phyloP scores from a whole-genome alignment of 2,113 vertebrate genomes.

The Corvus moneduloides region DNA sequence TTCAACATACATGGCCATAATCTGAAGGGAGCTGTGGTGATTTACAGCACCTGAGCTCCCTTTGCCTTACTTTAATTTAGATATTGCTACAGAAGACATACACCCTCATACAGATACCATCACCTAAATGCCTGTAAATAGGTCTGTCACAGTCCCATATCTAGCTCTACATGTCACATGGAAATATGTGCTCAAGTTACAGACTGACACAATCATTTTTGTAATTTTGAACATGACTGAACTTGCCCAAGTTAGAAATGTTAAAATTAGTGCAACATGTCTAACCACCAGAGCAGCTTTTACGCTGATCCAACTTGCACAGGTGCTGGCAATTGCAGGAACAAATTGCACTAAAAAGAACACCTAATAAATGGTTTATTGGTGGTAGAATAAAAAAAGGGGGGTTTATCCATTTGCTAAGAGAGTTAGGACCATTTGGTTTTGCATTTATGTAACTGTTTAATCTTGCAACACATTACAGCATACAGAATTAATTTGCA shows the following conservation, averaged over 20 bases:
- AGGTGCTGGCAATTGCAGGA: background rate
- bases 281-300: background rate
- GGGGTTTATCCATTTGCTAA: background rate
- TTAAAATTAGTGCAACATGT: background rate
- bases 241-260: background rate
- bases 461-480: background rate
- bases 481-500: background rate
- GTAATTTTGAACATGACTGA: background rate
- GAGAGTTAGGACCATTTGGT: background rate
- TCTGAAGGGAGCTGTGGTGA: background rate
- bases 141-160: background rate
- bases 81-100: background rate
- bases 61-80: background rate
- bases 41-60: background rate
- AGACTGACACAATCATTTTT: background rate
- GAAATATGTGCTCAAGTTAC: background rate
- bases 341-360: background rate
- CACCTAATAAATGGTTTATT: background rate
- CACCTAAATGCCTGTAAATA: background rate
- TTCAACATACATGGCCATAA: background rate
- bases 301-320: background rate
- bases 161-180: background rate
- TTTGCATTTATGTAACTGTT: slow-evolving; percentile 9
- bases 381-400: background rate
- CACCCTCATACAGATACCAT: background rate